Evolutionary conservation across 2,113 vertebrate genomes (phyloP).

Genomic region (Pedionomus torquatus): DNA sequence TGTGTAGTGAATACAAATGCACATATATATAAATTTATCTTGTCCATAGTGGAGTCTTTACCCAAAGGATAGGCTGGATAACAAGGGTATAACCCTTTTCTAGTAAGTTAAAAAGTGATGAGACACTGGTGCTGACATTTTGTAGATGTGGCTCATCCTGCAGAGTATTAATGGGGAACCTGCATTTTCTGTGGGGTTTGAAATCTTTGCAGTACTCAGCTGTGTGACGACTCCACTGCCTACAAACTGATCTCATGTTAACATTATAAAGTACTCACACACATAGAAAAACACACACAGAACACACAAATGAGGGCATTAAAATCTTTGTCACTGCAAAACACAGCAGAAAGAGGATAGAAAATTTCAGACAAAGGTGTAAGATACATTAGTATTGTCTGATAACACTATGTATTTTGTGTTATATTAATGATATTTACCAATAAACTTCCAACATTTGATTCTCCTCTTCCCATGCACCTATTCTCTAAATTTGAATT

Average conservation of each 20-base stretch:
- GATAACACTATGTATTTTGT: background rate
- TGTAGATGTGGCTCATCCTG: background rate
- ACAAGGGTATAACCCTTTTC: background rate
- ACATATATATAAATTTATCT: background rate
- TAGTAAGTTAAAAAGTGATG: background rate
- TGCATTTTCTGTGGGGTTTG: background rate
- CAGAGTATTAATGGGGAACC: background rate
- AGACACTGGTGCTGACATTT: background rate
- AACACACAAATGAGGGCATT: background rate
- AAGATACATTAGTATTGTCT: background rate
- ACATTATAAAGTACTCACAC: background rate
- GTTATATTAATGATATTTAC: background rate
- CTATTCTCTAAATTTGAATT: background rate
- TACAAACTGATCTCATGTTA: background rate
- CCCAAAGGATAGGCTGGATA: background rate
- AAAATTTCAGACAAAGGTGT: background rate
- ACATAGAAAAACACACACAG: background rate
- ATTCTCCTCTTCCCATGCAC: background rate
- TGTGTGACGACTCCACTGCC: background rate
- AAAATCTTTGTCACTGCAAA: background rate
- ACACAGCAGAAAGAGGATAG: background rate
- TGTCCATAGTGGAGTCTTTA: background rate
- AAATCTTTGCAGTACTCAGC: background rate
- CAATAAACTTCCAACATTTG: background rate
- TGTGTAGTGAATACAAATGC: background rate